A percentile compares a stretch with the other conserved stretches of the same genome.
Conservation (phyloP, 1,140 invertebrate species). For the Pseudobourletiella spinata region DNA sequence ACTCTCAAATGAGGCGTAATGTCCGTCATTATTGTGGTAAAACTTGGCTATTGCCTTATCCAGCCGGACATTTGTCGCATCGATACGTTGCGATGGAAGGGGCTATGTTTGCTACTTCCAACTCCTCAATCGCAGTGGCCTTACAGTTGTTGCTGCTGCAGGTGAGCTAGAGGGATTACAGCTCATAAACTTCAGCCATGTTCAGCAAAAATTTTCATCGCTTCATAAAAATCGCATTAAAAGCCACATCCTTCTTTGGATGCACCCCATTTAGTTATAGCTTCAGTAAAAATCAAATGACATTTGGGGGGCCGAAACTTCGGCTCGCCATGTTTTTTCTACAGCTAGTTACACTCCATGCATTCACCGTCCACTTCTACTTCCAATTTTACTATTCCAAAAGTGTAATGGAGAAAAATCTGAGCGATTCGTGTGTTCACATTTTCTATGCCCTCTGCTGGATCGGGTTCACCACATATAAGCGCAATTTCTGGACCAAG, state of each 20-base stretch:
- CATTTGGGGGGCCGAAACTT: not conserved
- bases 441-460: not conserved
- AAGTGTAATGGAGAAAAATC: not conserved
- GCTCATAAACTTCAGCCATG: too few species aligned
- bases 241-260: not conserved
- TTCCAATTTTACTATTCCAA: not conserved
- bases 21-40: too few species aligned
- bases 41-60: too few species aligned
- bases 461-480: not conserved
- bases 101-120: too few species aligned
- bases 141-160: too few species aligned
- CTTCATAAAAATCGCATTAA: not conserved
- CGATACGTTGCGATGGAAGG: too few species aligned
- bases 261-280: not conserved
- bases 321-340: not conserved
- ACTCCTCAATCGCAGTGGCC: too few species aligned
- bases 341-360: not conserved
- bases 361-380: not conserved
- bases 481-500: not conserved
- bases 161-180: too few species aligned
- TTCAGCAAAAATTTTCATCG: not conserved
- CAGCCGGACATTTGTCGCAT: too few species aligned
- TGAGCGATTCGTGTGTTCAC: not conserved
- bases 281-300: not conserved
- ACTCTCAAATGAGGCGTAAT: too few species aligned